Conservation (phyloP, 2,797 vertebrate species). For the Phalloptychus januarius region DNA sequence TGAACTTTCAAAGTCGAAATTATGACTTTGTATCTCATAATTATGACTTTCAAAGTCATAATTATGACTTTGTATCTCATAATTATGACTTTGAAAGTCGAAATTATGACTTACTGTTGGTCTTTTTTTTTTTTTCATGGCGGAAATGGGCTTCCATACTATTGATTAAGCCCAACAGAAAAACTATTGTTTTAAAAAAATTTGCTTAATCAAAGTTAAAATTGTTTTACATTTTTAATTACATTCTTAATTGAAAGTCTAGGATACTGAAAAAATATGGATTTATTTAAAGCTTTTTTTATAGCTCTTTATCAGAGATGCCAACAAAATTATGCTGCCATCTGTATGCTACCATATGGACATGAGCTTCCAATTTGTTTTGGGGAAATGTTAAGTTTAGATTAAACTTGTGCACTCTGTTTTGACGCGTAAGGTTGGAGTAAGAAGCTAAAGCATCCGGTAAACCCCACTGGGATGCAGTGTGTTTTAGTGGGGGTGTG, state of each 20-base stretch:
- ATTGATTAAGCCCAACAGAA: no score
- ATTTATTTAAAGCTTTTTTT: not conserved
- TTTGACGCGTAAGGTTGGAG: not conserved
- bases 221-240: not conserved
- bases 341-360: not conserved
- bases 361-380: not conserved
- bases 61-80: no score
- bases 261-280: not conserved
- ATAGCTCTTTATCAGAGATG: not conserved
- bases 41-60: no score
- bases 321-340: not conserved
- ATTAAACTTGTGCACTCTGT: not conserved
- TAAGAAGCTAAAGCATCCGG: constrained; percentile 1
- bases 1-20: no score
- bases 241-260: not conserved
- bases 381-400: not conserved
- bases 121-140: no score
- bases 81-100: no score
- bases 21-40: no score
- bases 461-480: not conserved
- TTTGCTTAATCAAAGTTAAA: not conserved
- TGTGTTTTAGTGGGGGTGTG: not conserved
- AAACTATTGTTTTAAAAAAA: not conserved
- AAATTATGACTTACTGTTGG: no score
- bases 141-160: no score